Evolutionary conservation across 2,888 invertebrate genomes (phyloP), one percentile per base, ranked within the genome.

Genomic region (Heteromurus nitidus): DNA sequence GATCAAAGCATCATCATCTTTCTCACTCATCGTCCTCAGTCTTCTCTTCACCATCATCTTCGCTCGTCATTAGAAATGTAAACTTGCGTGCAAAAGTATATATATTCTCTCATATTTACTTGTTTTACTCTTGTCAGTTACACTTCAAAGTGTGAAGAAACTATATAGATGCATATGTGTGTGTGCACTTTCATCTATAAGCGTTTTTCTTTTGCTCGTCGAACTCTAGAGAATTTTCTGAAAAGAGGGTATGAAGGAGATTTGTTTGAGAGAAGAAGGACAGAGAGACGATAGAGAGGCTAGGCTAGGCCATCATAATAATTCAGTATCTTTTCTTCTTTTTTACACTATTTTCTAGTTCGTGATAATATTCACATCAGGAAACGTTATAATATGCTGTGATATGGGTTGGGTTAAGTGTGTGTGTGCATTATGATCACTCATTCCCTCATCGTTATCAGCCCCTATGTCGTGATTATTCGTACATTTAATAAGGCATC

Each of bases 401-500:
- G 62, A 68, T 42, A 31, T 75, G 77, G 77, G 69, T 69, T 69
- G 77, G 69, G 68, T 68, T 68, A 68, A 44, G 24, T 67, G 69
- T 69, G 50, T 42, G 44, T 60, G 58, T 74, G 74, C 50, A 65
- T 50, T 53, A 65, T 47, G 68, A 60, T 76, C 58, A 53, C 74
- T 64, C 64, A 36, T 24, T 62, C 30, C 30, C 16, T 28, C 62
- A 16, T 42, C 64, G 42, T 42, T 42, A 64, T 42, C 42, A 42
- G 36, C 64, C 5, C 58, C 24, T 65, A 24, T 36, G 30, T 76
- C 76, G 76, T 76, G 76, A 68, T 76, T 76, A 77, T 77, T 62
- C 69, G 77, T 69, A 77, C 77, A 69, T 69, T 77, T 77, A 77
- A 69, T 77, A 77, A 69, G 69, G 77, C 77, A 77, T 77, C 77